Percentiles rank a stretch among this genome's conserved stretches.
These are phyloP conservation scores for Nyleta sp. DNA, from an alignment of 2,888 invertebrate species.

Conservation along the genomic window DNA sequence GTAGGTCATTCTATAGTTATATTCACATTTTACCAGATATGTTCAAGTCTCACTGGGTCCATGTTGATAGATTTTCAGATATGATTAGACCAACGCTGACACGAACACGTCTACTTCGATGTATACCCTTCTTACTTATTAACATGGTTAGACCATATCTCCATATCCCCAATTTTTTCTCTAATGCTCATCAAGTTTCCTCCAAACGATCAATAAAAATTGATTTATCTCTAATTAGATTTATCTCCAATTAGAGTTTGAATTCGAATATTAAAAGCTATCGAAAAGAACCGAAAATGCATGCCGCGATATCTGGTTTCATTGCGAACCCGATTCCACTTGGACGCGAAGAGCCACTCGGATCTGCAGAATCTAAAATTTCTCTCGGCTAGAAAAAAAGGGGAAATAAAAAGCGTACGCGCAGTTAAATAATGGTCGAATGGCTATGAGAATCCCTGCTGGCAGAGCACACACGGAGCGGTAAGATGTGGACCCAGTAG, in stretches of 20 bases:
- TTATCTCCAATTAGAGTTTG: neutral
- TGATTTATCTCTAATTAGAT: no score
- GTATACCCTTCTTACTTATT: no score
- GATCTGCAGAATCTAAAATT: conserved; percentile 57
- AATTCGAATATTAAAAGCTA: conserved; percentile 13
- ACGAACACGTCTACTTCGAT: no score
- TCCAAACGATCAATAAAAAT: no score
- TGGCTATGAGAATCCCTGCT: conserved; percentile 70
- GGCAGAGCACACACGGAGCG: conserved; percentile 61
- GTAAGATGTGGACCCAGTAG: conserved; percentile 69
- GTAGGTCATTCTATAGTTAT: no score
- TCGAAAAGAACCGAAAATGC: conserved; percentile 33
- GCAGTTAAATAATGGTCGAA: conserved; percentile 62
- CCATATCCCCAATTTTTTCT: no score
- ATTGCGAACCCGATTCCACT: conserved; percentile 15
- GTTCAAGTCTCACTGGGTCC: no score
- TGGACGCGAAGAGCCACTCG: conserved; percentile 33
- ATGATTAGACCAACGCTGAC: no score
- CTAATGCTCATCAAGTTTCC: no score
- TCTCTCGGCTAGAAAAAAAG: conserved; percentile 50
- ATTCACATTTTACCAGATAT: no score
- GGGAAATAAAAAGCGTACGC: conserved; percentile 50
- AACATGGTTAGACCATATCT: no score
- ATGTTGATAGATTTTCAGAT: no score
- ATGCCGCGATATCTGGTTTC: conserved; percentile 59